phyloP scores from a whole-genome alignment of 2,113 vertebrate species.

The Microtus montanus region DNA sequence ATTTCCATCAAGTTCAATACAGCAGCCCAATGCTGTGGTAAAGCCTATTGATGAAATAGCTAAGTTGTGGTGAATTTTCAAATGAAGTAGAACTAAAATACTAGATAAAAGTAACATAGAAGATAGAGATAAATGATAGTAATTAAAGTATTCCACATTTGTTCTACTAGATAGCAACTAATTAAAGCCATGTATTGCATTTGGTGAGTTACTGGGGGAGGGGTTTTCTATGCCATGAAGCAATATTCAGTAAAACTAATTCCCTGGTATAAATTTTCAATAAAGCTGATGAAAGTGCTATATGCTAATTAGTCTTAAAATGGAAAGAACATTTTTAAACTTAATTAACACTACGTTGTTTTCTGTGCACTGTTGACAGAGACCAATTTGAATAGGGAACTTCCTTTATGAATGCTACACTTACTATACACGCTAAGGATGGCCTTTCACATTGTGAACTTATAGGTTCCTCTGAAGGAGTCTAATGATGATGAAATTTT shows the following conservation, averaged over 20 bases:
- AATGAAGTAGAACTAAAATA: slow-evolving; percentile 35
- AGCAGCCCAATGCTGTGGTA: neutral
- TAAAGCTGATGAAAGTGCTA: slow-evolving; percentile 77
- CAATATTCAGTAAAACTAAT: slow-evolving; percentile 63
- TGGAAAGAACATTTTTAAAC: slow-evolving; percentile 78
- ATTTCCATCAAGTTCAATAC: neutral
- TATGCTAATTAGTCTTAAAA: slow-evolving; percentile 80
- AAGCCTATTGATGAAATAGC: neutral
- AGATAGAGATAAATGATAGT: slow-evolving; percentile 24
- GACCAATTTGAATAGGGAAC: slow-evolving; percentile 64
- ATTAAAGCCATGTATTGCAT: slow-evolving; percentile 51
- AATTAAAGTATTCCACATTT: slow-evolving; percentile 42
- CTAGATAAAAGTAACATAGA: neutral
- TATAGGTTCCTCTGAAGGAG: neutral
- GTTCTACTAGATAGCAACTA: slow-evolving; percentile 50
- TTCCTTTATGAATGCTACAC: slow-evolving; percentile 59
- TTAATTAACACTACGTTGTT: slow-evolving; percentile 77
- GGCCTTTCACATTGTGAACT: slow-evolving; percentile 44
- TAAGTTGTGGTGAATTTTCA: neutral
- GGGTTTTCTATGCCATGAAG: slow-evolving; percentile 48
- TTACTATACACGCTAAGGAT: slow-evolving; percentile 21
- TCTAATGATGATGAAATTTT: slow-evolving; percentile 32
- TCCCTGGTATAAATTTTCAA: slow-evolving; percentile 71
- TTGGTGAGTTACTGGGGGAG: neutral
- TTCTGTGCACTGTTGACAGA: slow-evolving; percentile 74